Conservation (phyloP, 1,140 invertebrate genomes). For the Atta cephalotes region DNA sequence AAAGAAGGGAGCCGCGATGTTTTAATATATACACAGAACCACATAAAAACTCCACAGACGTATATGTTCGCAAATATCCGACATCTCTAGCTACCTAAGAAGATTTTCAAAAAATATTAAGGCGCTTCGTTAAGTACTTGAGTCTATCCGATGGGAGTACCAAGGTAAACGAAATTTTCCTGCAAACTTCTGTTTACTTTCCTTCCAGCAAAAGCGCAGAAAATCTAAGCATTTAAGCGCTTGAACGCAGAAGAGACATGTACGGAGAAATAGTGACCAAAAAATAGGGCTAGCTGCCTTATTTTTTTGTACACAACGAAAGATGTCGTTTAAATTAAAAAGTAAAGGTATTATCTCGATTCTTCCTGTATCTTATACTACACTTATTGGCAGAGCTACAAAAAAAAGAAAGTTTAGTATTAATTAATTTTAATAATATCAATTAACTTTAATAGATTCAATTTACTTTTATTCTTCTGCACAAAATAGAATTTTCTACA, state of each 20-base stretch:
- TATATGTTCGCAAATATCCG: conserved; percentile 26
- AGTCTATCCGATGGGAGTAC: conserved; percentile 12
- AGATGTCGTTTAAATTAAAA: neutral
- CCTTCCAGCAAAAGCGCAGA: conserved; percentile 33
- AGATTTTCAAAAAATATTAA: conserved; percentile 54
- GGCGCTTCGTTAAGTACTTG: conserved; percentile 51
- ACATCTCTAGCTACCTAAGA: conserved; percentile 18
- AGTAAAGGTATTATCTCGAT: neutral
- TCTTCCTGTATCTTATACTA: neutral
- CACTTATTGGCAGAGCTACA: neutral
- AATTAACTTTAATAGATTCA: neutral
- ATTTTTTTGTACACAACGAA: neutral
- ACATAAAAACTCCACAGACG: neutral
- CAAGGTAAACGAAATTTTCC: conserved; percentile 38
- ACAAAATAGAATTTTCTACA: neutral
- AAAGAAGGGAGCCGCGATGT: neutral
- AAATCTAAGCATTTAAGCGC: conserved; percentile 54
- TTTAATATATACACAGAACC: neutral
- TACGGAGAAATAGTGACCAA: neutral
- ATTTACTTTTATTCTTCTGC: neutral
- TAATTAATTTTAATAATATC: neutral
- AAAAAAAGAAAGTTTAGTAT: neutral
- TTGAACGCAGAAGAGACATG: conserved; percentile 23
- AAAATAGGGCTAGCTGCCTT: neutral
- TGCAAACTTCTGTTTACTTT: conserved; percentile 49